A percentile compares a stretch with the other conserved stretches of the same genome.
phyloP scores from a whole-genome alignment of 2,888 invertebrate genomes.

The Macrophya alboannulata region DNA sequence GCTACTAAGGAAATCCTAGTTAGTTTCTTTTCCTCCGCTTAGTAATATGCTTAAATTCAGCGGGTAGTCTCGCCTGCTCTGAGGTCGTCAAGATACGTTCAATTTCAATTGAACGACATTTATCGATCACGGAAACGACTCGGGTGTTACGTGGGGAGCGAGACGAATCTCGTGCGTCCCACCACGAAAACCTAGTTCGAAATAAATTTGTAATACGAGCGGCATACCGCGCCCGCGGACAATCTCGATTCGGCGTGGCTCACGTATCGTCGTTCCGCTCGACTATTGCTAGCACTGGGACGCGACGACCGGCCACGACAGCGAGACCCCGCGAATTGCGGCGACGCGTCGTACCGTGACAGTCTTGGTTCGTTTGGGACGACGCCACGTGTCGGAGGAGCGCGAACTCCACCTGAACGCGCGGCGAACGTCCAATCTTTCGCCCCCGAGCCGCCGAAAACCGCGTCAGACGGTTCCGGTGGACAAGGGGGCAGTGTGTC shows the following conservation, averaged over 20 bases:
- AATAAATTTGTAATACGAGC: too few species aligned
- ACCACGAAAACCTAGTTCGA: conserved; percentile 8
- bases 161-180: background rate
- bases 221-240: conserved; percentile 68
- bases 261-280: conserved; percentile 59
- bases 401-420: conserved; percentile 64
- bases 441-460: background rate
- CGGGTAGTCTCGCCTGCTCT: conserved; percentile 80
- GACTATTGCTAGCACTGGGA: conserved; percentile 80
- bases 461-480: conserved; percentile 81
- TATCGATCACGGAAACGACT: conserved; percentile 24
- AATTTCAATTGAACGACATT: too few species aligned
- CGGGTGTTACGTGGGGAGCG: conserved; percentile 64
- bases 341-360: conserved; percentile 30
- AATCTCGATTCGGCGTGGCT: conserved; percentile 76
- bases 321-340: background rate
- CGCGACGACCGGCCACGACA: conserved; percentile 62
- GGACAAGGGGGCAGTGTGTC: conserved; percentile 80
- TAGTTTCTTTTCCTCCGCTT: conserved; percentile 88
- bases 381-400: conserved; percentile 71
- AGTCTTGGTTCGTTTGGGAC: conserved; percentile 60
- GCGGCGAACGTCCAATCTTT: conserved; percentile 64
- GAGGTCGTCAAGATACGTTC: conserved; percentile 77
- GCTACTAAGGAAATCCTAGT: conserved; percentile 85
- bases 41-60: conserved; percentile 85